Evolutionary conservation across 1,140 invertebrate genomes (phyloP).

Genomic region (Drosophila miranda): DNA sequence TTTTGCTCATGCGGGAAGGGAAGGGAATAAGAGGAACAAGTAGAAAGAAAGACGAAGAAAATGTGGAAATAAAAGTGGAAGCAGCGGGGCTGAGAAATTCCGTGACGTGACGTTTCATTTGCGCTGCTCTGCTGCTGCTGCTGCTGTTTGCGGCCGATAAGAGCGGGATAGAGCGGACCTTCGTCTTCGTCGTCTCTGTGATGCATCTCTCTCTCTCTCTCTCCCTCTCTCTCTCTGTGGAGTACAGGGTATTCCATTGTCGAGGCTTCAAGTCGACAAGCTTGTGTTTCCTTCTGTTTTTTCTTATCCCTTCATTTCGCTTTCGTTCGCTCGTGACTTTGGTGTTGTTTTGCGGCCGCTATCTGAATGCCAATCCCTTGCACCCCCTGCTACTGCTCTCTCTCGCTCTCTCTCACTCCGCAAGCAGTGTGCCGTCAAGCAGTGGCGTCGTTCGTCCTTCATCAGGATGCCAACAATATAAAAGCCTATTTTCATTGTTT

Average conservation of each 20-base stretch:
- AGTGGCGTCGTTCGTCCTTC: slow-evolving; percentile 36
- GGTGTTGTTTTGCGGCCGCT: slow-evolving; percentile 45
- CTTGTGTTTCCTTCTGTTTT: neutral
- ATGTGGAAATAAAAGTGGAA: too few species aligned
- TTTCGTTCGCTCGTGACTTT: slow-evolving; percentile 32
- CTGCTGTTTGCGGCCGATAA: slow-evolving; percentile 16
- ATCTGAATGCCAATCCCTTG: slow-evolving; percentile 20
- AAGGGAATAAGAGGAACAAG: neutral
- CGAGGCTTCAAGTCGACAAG: slow-evolving; percentile 18
- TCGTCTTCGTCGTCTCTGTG: neutral
- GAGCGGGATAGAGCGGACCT: neutral
- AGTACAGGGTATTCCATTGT: slow-evolving; percentile 12
- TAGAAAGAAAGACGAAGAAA: slow-evolving; percentile 14
- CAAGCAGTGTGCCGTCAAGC: slow-evolving; percentile 11
- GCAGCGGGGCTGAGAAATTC: slow-evolving; percentile 14
- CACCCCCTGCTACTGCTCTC: neutral
- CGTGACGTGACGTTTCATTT: slow-evolving; percentile 61
- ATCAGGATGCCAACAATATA: slow-evolving; percentile 78
- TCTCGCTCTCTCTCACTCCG: neutral
- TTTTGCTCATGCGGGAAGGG: slow-evolving; percentile 36
- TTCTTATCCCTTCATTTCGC: slow-evolving; percentile 36
- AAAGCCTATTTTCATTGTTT: slow-evolving; percentile 74
- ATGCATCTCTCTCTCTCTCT: too few species aligned
- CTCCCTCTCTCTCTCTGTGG: too few species aligned
- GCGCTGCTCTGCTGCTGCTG: neutral